A percentile compares a stretch with the other conserved stretches of the same genome.
These are phyloP conservation scores for Lampris megalopsis DNA, from an alignment of 2,113 vertebrate genomes.

Conservation along the genomic window DNA sequence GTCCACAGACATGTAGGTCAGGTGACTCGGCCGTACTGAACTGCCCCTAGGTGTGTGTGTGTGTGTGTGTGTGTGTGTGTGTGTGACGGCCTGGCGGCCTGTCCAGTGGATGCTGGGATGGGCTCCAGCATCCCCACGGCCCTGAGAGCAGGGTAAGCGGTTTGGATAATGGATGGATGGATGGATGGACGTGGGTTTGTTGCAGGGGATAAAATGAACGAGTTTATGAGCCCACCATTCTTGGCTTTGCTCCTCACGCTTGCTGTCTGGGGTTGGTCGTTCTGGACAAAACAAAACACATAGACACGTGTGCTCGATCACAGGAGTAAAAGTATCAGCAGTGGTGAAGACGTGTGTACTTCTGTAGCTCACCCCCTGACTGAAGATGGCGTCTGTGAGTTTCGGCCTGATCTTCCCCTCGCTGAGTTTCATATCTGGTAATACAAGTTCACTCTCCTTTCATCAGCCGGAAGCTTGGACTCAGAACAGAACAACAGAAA, in stretches of 20 bases:
- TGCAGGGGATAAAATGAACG: background rate
- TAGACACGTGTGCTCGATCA: background rate
- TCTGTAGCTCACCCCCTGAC: constrained; percentile 65
- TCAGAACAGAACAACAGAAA: background rate
- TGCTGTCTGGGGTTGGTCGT: constrained; percentile 64
- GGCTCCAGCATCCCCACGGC: too few relatives aligned
- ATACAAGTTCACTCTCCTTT: constrained; percentile 13
- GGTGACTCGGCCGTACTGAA: too few relatives aligned
- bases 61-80: too few relatives aligned
- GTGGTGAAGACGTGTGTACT: background rate
- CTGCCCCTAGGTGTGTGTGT: too few relatives aligned
- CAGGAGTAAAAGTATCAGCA: background rate
- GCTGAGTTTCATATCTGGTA: constrained; percentile 69
- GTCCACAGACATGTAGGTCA: too few relatives aligned
- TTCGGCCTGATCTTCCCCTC: constrained; percentile 80
- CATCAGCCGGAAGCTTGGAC: background rate
- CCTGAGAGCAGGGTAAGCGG: too few relatives aligned
- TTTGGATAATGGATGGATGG: too few relatives aligned
- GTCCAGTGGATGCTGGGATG: too few relatives aligned
- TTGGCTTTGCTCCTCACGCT: constrained; percentile 75
- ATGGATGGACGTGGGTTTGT: too few relatives aligned
- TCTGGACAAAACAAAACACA: constrained; percentile 24
- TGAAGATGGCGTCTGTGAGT: constrained; percentile 78
- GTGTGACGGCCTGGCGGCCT: too few relatives aligned
- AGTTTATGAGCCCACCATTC: constrained; percentile 59